Evolutionary conservation across 2,797 vertebrate genomes (phyloP).

Genomic region (Schizopygopsis malacanthus): DNA sequence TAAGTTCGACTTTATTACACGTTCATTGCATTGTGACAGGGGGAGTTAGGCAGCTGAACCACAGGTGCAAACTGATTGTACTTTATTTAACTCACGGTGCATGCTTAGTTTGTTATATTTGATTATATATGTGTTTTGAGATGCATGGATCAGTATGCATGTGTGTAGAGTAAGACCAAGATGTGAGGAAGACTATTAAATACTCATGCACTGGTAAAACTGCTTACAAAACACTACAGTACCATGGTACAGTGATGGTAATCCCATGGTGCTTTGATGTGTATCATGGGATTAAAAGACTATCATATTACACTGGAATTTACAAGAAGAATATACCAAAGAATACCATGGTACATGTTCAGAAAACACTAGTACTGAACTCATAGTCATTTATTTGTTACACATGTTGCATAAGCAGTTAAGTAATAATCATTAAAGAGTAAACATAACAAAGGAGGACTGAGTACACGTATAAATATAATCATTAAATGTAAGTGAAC

Average conservation of each 20-base stretch:
- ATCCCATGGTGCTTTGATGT: background rate
- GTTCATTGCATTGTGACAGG: conserved; percentile 36
- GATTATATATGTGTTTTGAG: background rate
- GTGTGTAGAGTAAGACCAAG: background rate
- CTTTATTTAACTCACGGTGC: background rate
- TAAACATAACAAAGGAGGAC: background rate
- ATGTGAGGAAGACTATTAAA: background rate
- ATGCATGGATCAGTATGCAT: background rate
- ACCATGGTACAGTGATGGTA: background rate
- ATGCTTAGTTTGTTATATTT: background rate
- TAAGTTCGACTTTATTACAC: conserved; percentile 21
- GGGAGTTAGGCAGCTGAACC: background rate
- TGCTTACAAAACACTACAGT: background rate
- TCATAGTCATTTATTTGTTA: background rate
- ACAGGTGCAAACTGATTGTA: conserved; percentile 37
- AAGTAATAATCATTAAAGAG: no score
- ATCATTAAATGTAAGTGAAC: background rate
- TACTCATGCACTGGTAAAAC: background rate
- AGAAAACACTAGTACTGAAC: background rate
- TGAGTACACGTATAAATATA: background rate
- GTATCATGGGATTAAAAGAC: background rate
- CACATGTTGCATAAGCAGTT: background rate
- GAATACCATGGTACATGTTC: background rate
- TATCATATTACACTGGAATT: background rate
- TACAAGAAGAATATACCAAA: background rate